These are phyloP conservation scores for Eupleurogrammus muticus DNA, from an alignment of 2,797 vertebrate species.

Conservation along the genomic window DNA sequence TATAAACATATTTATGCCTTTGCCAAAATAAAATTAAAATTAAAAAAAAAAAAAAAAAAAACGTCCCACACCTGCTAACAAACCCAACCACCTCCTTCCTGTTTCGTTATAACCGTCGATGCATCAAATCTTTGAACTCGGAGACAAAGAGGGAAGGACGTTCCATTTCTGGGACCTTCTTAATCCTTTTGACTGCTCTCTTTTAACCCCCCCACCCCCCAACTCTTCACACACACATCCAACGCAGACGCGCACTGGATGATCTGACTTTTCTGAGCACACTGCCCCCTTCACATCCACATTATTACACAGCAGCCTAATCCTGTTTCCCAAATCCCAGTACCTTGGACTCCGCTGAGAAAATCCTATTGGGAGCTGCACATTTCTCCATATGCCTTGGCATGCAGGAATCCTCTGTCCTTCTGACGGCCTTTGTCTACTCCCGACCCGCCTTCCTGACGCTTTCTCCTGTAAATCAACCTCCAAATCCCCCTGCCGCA, in stretches of 20 bases:
- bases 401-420: conserved; percentile 65
- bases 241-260: conserved; percentile 43
- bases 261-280: conserved; percentile 45
- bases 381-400: conserved; percentile 76
- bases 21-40: too few species aligned
- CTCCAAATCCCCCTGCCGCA: conserved; percentile 54
- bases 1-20: too few species aligned
- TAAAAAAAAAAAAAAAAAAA: background rate
- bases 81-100: conserved; percentile 46
- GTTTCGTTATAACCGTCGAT: conserved; percentile 56
- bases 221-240: conserved; percentile 8
- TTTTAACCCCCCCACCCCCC: conserved; percentile 43
- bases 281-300: conserved; percentile 74
- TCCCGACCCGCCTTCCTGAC: conserved; percentile 50
- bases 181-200: conserved; percentile 68
- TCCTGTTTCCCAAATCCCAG: conserved; percentile 85
- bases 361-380: conserved; percentile 81
- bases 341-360: conserved; percentile 78
- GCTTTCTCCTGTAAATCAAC: conserved; percentile 59
- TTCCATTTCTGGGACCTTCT: conserved; percentile 55
- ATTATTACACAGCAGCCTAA: conserved; percentile 84
- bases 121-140: conserved; percentile 66
- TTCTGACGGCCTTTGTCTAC: conserved; percentile 74
- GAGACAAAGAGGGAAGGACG: conserved; percentile 27
- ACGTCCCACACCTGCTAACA: conserved; percentile 27